Base-by-base conservation (phyloP, 2,888 invertebrate genomes). In the Emesis furor region DNA sequence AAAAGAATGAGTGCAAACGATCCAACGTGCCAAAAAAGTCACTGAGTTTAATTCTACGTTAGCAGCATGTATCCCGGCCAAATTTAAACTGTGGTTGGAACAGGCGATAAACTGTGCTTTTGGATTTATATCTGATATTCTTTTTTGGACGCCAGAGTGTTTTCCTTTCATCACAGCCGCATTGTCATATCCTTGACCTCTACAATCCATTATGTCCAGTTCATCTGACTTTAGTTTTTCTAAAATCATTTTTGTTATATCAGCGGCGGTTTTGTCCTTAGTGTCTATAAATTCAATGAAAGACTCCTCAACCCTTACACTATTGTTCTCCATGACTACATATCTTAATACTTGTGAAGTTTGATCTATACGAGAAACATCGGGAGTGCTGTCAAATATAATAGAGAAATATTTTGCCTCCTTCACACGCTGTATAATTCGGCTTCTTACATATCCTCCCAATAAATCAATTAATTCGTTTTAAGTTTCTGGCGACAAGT, bases 11-110 rank as follows among this genome's bases (percentile, higher is more conserved):
- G 42, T 39, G 59, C 17, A 37, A 72, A 37, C 78, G 42, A 59
- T 78, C 73, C 35, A 78, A 37, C 24, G 78, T 73, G 59, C 73
- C 73, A 73, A 62, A 73, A 78, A 78, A 73, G 73, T 78, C 46
- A 78, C 32, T 46, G 73, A 78, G 71, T 73, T 73, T 14, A 73
- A 73, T 37, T 72, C 78, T n/a, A 62, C 65, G 62, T 37, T 32
- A 24, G 24, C 24, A 1, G 24, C 24, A 24, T 78, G 65, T 62
- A 78, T 14, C 24, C 42, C 17, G 35, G 32, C 78, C 17, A 78
- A 37, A 67, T 77, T 69, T 55, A 77, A 55, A 12, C 32, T 37
- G 42, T 77, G 71, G 59, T 77, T 77, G 42, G 77, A 24, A 42
- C 77, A 69, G 17, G 77, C 39, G 17, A 77, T 51, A 77, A 77